Evolutionary conservation across 2,113 vertebrate species (phyloP).

Genomic region (Neogale vison): DNA sequence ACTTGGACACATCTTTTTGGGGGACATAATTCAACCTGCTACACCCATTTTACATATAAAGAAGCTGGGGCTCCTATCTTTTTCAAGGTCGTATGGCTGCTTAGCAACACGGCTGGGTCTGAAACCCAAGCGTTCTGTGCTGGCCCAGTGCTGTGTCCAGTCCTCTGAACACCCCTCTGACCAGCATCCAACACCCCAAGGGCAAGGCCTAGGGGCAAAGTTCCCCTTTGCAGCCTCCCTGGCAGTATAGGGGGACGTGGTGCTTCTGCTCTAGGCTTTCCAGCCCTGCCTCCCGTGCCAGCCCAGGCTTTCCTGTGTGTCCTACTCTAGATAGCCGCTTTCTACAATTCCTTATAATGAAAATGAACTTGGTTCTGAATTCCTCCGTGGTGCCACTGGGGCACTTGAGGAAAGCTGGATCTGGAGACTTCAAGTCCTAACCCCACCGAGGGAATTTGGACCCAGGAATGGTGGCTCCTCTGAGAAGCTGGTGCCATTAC

Average conservation of each 20-base stretch:
- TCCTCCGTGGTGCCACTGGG: neutral
- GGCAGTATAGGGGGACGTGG: accelerated
- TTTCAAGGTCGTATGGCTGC: neutral
- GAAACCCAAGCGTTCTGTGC: neutral
- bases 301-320: neutral
- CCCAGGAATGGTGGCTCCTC: neutral
- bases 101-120: neutral
- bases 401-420: neutral
- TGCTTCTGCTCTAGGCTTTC: neutral
- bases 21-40: neutral
- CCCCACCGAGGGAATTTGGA: neutral
- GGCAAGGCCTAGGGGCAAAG: neutral
- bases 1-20: neutral
- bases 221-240: neutral
- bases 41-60: neutral
- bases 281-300: accelerated
- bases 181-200: neutral
- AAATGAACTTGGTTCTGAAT: neutral
- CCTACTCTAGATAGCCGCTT: neutral
- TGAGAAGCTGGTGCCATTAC: neutral
- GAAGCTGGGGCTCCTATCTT: neutral
- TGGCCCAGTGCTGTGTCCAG: neutral
- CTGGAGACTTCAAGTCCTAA: neutral
- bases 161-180: neutral
- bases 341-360: neutral